phyloP scores from a whole-genome alignment of 2,888 invertebrate species.

The Gymnocheta viridis region DNA sequence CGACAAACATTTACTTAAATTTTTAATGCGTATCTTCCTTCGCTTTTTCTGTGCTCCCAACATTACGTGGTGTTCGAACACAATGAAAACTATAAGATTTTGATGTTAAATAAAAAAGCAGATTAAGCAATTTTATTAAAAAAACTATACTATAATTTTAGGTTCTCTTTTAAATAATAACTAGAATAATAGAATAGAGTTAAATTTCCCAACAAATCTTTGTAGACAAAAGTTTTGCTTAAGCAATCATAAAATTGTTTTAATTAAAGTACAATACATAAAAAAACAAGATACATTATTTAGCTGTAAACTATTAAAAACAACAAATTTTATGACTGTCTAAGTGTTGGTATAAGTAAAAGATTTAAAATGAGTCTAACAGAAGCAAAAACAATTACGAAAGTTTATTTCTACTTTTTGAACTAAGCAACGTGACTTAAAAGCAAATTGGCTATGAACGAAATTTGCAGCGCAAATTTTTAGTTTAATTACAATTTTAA shows the following conservation, averaged over 20 bases:
- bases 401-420: not conserved
- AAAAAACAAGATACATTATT: not conserved
- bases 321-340: not conserved
- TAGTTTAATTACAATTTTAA: constrained; percentile 17
- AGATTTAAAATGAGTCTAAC: not conserved
- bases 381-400: not conserved
- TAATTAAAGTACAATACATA: not conserved
- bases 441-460: constrained; percentile 17
- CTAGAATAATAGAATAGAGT: constrained; percentile 3
- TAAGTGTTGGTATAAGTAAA: not conserved
- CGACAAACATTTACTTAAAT: not conserved
- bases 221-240: constrained; percentile 1
- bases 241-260: constrained; percentile 24
- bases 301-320: not conserved
- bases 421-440: constrained; percentile 10
- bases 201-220: not conserved
- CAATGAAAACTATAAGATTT: constrained; percentile 36
- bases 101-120: constrained; percentile 31
- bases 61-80: not conserved
- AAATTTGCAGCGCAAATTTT: not conserved
- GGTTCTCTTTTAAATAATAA: constrained; percentile 23
- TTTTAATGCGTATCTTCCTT: not conserved
- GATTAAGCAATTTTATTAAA: constrained; percentile 16
- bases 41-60: not conserved
- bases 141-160: constrained; percentile 39